Evolutionary conservation across 2,797 vertebrate species (phyloP), one percentile per base, ranked within the genome.

Genomic region (Rhodeus uyekii): DNA sequence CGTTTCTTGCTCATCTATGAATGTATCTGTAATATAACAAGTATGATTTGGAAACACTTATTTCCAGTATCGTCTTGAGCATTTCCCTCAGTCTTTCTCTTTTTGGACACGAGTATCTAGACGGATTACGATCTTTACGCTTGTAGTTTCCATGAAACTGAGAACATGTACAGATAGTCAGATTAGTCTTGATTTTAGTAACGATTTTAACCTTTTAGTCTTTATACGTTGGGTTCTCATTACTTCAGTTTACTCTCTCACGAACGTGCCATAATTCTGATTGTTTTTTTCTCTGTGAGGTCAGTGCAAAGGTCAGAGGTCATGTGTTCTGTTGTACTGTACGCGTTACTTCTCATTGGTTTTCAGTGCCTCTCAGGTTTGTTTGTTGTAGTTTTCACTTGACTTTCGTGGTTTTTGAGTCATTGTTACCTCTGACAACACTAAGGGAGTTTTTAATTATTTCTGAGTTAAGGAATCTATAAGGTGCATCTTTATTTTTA

Each of bases 71-170:
- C 44, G 12, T 39, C 22, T 19, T 24, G 24, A 44, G 27, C 24
- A 24, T 39, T 75, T 32, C 7, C 74, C 29, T 53, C 39, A 39
- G 8, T 29, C 72, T 36, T 32, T 38, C 36, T 44, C 29, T 55
- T 32, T n/a, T 69, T 72, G 73, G 53, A 74, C 83, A 76, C 80
- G 27, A 69, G 34, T 38, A 46, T 18, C 3, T 60, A 18, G 68
- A 48, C 22, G 38, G 14, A 8, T 42, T 64, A 36, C 74, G 24
- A 76, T 80, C 42, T 76, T 38, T 72, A 88, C 88, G 60, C 78
- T 88, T 88, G 88, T 94, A 93, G 94, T 95, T 95, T 95, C 94
- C 91, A 91, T 95, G 93, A 95, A 95, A 94, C 94, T 91, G 91
- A 61, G 79, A 77, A 67, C 27, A n/a, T 58, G 55, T 79, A 27